phyloP scores from a whole-genome alignment of 2,113 vertebrate genomes.

The Xiphophorus hellerii region DNA sequence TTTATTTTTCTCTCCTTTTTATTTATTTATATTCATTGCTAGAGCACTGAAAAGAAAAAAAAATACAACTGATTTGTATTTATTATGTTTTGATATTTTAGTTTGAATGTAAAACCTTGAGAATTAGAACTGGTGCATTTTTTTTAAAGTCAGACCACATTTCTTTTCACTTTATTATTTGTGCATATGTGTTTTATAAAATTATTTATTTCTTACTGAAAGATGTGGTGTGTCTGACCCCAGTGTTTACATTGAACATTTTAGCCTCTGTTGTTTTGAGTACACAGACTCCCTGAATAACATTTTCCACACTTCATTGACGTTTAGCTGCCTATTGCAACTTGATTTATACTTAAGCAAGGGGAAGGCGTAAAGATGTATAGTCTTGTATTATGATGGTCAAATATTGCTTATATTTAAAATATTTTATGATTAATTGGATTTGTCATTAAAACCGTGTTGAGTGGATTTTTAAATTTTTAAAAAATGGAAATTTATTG shows the following conservation, averaged over 20 bases:
- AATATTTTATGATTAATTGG: neutral
- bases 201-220: neutral
- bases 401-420: neutral
- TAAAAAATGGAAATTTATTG: neutral
- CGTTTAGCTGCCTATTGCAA: neutral
- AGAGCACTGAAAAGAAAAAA: neutral
- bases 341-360: neutral
- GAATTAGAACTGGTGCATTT: neutral
- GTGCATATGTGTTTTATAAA: neutral
- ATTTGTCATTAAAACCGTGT: too few relatives aligned
- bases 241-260: neutral
- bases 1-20: neutral
- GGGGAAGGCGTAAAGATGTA: neutral
- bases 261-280: neutral
- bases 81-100: neutral
- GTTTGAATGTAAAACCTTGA: neutral
- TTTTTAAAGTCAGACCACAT: neutral
- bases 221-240: neutral
- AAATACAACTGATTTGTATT: neutral
- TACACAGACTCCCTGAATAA: neutral
- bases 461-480: too few relatives aligned
- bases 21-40: neutral
- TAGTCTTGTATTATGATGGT: neutral
- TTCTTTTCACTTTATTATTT: constrained; percentile 12
- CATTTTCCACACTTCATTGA: neutral